A percentile compares a stretch with the other conserved stretches of the same genome.
Conservation (phyloP, 37 sponge, comb jelly and placozoan genomes). For the Hormiphora californensis region DNA sequence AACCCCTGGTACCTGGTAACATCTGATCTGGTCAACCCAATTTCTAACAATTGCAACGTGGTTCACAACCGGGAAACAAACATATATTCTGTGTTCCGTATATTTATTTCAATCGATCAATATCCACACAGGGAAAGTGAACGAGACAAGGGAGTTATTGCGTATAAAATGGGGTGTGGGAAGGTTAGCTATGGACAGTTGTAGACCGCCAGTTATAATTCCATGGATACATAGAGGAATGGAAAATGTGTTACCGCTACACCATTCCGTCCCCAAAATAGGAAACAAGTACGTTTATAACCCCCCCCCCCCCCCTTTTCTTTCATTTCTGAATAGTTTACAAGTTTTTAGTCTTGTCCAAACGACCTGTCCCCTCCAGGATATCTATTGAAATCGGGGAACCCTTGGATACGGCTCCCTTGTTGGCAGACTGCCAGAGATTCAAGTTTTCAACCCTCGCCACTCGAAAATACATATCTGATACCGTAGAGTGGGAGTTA, state of each 20-base stretch:
- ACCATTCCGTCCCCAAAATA: background rate
- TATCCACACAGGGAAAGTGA: background rate
- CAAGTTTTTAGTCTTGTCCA: too few species aligned
- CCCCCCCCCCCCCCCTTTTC: too few species aligned
- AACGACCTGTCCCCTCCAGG: too few species aligned
- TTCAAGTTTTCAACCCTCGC: background rate
- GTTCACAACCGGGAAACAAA: too few species aligned
- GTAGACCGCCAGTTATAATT: background rate
- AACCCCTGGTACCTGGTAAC: too few species aligned
- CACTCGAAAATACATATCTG: slow-evolving; percentile 5
- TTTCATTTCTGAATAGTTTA: too few species aligned
- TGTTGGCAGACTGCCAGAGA: background rate
- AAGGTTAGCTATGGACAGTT: background rate
- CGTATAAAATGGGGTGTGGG: slow-evolving; percentile 10
- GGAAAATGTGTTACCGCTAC: background rate
- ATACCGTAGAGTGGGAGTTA: background rate
- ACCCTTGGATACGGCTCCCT: background rate
- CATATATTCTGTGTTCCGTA: too few species aligned
- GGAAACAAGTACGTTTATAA: background rate
- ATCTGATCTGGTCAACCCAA: too few species aligned
- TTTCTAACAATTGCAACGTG: too few species aligned
- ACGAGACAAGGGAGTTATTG: background rate
- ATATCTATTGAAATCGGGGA: slow-evolving; percentile 6
- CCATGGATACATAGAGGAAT: slow-evolving; percentile 2
- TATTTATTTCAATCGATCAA: too few species aligned